Conservation (phyloP, 1,140 invertebrate species). For the Portunus trituberculatus region DNA sequence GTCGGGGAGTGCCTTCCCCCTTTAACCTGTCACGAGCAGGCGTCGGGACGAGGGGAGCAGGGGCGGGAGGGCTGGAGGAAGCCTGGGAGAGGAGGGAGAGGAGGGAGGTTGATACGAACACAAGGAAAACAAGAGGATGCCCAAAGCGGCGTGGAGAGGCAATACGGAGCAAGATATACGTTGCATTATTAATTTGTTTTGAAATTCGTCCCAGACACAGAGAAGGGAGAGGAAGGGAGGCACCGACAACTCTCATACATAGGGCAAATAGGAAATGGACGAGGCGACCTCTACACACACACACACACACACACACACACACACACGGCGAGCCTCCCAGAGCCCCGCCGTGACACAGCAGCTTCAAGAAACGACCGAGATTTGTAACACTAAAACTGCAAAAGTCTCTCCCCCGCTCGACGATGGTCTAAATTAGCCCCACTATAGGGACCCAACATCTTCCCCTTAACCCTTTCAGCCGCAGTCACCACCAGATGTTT, state of each 20-base stretch:
- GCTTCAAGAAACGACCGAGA: too few species aligned
- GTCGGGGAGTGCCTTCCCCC: conserved; percentile 71
- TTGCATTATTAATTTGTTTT: conserved; percentile 59
- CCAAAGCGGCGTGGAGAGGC: neutral
- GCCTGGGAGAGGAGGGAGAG: neutral
- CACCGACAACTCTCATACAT: too few species aligned
- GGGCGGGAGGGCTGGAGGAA: neutral
- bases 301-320: too few species aligned
- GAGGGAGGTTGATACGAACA: neutral
- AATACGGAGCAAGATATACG: conserved; percentile 43
- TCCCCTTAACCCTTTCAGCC: conserved; percentile 68
- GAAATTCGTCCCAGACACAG: too few species aligned
- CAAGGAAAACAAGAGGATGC: conserved; percentile 35
- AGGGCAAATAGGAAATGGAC: too few species aligned
- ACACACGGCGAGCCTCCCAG: too few species aligned
- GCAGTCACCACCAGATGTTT: conserved; percentile 65
- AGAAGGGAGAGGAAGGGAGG: too few species aligned
- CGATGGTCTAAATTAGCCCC: conserved; percentile 46
- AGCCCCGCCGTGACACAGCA: too few species aligned
- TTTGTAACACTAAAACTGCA: conserved; percentile 21
- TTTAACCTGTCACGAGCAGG: conserved; percentile 72
- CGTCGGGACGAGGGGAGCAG: conserved; percentile 42
- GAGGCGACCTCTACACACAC: too few species aligned
- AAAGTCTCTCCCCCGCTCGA: neutral
- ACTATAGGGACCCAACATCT: conserved; percentile 38